Conservation (phyloP, 2,797 vertebrate genomes). For the Fratercula arctica region DNA sequence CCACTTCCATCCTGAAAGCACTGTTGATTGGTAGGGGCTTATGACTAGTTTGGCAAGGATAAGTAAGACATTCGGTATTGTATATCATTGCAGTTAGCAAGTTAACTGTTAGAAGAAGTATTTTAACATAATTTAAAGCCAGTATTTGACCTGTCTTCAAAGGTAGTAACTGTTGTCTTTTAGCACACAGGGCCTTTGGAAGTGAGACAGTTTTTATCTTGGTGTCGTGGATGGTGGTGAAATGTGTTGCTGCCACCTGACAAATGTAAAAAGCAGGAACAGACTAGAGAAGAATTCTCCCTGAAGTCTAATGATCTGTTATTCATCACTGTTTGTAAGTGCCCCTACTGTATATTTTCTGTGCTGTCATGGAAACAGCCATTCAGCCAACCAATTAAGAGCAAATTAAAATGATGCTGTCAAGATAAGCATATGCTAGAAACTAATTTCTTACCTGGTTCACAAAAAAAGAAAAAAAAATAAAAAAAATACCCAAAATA, state of each 20-base stretch:
- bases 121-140: conserved; percentile 37
- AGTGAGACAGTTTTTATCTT: conserved; percentile 19
- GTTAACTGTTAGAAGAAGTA: conserved; percentile 7
- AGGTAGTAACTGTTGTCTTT: conserved; percentile 30
- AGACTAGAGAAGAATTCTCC: neutral
- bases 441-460: conserved; percentile 14
- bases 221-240: neutral
- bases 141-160: neutral
- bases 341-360: neutral
- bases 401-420: conserved; percentile 4
- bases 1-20: conserved; percentile 28
- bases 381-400: conserved; percentile 3
- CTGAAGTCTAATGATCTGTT: conserved; percentile 17
- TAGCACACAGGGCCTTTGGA: neutral
- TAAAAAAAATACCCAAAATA: neutral
- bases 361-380: conserved; percentile 52
- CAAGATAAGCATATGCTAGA: conserved; percentile 5
- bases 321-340: conserved; percentile 14
- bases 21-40: neutral
- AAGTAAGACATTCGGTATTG: neutral
- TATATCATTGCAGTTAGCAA: neutral
- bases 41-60: neutral
- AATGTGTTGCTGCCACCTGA: neutral
- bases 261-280: neutral
- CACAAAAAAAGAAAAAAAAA: neutral